phyloP scores from a whole-genome alignment of 1,140 invertebrate species.

The Drosophila simulans region DNA sequence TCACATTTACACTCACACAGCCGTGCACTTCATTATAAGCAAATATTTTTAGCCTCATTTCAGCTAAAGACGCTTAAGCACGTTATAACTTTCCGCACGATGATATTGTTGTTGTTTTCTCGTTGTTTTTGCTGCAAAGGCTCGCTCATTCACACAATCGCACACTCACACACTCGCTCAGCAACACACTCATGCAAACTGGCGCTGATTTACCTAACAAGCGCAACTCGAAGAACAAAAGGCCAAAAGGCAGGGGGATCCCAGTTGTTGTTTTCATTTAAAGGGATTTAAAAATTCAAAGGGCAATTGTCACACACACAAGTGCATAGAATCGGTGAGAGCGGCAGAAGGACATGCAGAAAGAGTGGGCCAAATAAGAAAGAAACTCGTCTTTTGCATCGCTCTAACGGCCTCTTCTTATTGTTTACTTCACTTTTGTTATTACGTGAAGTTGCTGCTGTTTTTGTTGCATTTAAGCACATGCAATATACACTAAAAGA shows the following conservation, averaged over 20 bases:
- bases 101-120: conserved; percentile 45
- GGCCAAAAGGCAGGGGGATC: conserved; percentile 47
- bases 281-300: conserved; percentile 83
- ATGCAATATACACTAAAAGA: conserved; percentile 49
- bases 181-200: conserved; percentile 21
- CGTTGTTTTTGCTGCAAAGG: conserved; percentile 38
- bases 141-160: conserved; percentile 19
- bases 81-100: conserved; percentile 67
- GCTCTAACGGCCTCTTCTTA: conserved; percentile 52
- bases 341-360: conserved; percentile 7
- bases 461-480: conserved; percentile 62
- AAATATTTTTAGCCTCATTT: conserved; percentile 82
- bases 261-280: conserved; percentile 81
- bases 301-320: conserved; percentile 70
- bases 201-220: conserved; percentile 81
- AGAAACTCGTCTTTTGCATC: conserved; percentile 61
- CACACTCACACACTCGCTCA: conserved; percentile 6
- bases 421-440: conserved; percentile 78
- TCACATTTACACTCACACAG: conserved; percentile 43
- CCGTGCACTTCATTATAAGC: conserved; percentile 70
- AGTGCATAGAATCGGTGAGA: conserved; percentile 11
- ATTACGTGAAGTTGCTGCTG: conserved; percentile 54
- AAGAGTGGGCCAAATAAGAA: conserved; percentile 33
- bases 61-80: conserved; percentile 80
- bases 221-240: conserved; percentile 66